A percentile compares a stretch with the other conserved stretches of the same genome.
These are phyloP conservation scores for Anticlea derivata DNA, from an alignment of 2,888 invertebrate genomes.

Conservation along the genomic window DNA sequence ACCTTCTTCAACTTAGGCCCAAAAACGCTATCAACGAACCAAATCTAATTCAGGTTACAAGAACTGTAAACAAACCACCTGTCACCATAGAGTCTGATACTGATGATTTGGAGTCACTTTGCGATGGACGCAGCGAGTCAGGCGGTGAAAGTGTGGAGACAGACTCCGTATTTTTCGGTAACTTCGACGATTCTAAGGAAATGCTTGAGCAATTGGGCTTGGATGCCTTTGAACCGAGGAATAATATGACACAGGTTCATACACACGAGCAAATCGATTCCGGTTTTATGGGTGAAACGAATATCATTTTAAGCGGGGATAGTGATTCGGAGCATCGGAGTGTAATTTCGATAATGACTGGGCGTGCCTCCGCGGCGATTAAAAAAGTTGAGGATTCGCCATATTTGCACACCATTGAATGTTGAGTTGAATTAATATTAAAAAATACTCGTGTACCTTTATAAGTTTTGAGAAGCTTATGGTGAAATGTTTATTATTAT, in stretches of 20 bases:
- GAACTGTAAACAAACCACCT: conserved; percentile 53
- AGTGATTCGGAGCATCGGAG: conserved; percentile 79
- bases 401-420: conserved; percentile 70
- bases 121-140: conserved; percentile 92
- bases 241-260: conserved; percentile 47
- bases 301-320: conserved; percentile 76
- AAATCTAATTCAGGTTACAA: conserved; percentile 42
- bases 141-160: conserved; percentile 94
- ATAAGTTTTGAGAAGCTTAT: background rate
- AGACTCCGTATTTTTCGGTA: conserved; percentile 93
- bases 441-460: conserved; percentile 13
- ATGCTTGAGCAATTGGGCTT: conserved; percentile 68
- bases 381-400: conserved; percentile 65
- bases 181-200: conserved; percentile 81
- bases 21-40: conserved; percentile 55
- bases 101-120: conserved; percentile 90
- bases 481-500: conserved; percentile 2
- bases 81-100: conserved; percentile 83
- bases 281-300: conserved; percentile 75
- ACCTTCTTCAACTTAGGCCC: conserved; percentile 72
- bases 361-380: conserved; percentile 63
- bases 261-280: conserved; percentile 72
- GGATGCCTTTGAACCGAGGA: conserved; percentile 54
- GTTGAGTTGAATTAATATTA: conserved; percentile 41
- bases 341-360: conserved; percentile 76